phyloP scores from a whole-genome alignment of 2,113 vertebrate species.

The Zosterops japonicus region DNA sequence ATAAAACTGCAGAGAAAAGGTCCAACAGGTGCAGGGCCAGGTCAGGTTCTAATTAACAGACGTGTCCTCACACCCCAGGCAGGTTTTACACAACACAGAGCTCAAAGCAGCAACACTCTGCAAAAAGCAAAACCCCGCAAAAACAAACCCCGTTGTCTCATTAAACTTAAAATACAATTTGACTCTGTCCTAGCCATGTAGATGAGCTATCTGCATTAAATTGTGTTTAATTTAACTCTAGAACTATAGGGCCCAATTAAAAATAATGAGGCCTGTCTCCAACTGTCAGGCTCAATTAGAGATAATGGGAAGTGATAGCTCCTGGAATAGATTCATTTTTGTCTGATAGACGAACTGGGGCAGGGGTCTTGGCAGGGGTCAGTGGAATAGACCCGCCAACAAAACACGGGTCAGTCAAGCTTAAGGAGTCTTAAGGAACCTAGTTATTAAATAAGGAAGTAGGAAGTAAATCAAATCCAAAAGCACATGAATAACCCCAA shows the following conservation, averaged over 20 bases:
- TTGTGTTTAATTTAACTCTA: constrained; percentile 73
- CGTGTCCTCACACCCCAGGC: background rate
- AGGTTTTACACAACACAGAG: background rate
- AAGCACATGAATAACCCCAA: constrained; percentile 45
- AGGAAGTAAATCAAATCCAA: constrained; percentile 59
- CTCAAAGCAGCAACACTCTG: background rate
- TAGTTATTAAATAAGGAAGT: constrained; percentile 77
- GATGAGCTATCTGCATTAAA: constrained; percentile 65
- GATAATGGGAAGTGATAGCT: constrained; percentile 74
- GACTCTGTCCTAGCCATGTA: constrained; percentile 49
- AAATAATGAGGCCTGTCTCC: constrained; percentile 85
- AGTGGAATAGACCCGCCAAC: constrained; percentile 65
- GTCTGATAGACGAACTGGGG: constrained; percentile 76
- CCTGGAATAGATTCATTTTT: constrained; percentile 75
- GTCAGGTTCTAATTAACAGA: background rate
- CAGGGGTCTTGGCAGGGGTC: constrained; percentile 77
- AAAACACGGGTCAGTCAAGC: constrained; percentile 72
- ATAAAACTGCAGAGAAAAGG: background rate
- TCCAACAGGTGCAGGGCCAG: background rate
- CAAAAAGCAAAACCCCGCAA: background rate
- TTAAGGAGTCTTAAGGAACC: constrained; percentile 58
- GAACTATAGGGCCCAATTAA: constrained; percentile 80
- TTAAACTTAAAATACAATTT: constrained; percentile 29
- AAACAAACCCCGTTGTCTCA: constrained; percentile 16
- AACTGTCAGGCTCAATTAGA: constrained; percentile 76